phyloP scores from a whole-genome alignment of 2,113 vertebrate genomes.

The Peromyscus leucopus region DNA sequence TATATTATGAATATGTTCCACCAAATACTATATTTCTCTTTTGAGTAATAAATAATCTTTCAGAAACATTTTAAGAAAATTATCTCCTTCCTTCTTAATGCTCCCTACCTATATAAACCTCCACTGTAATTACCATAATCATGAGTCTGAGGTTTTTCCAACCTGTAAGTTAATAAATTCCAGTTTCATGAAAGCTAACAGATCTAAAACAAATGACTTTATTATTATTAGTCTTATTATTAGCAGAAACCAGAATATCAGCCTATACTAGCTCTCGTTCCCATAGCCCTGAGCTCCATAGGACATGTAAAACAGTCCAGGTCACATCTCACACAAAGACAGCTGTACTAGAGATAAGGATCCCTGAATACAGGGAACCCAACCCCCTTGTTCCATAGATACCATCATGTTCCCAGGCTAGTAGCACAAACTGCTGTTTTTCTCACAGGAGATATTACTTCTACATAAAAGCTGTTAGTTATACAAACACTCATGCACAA shows the following conservation, averaged over 20 bases:
- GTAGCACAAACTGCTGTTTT: background rate
- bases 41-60: slow-evolving; percentile 23
- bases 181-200: background rate
- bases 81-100: background rate
- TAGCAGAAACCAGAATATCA: background rate
- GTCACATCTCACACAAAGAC: background rate
- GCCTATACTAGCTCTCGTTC: background rate
- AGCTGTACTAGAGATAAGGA: background rate
- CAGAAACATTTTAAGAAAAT: background rate
- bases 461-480: background rate
- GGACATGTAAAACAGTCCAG: background rate
- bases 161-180: background rate
- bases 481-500: background rate
- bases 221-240: background rate
- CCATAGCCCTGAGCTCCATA: background rate
- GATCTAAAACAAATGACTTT: background rate
- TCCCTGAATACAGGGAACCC: background rate
- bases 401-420: background rate
- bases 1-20: background rate
- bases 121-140: background rate
- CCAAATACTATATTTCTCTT: slow-evolving; percentile 25
- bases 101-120: background rate
- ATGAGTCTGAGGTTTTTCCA: slow-evolving; percentile 18
- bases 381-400: background rate
- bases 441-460: background rate